Evolutionary conservation across 2,113 vertebrate genomes (phyloP).

Genomic region (Alligator sinensis): DNA sequence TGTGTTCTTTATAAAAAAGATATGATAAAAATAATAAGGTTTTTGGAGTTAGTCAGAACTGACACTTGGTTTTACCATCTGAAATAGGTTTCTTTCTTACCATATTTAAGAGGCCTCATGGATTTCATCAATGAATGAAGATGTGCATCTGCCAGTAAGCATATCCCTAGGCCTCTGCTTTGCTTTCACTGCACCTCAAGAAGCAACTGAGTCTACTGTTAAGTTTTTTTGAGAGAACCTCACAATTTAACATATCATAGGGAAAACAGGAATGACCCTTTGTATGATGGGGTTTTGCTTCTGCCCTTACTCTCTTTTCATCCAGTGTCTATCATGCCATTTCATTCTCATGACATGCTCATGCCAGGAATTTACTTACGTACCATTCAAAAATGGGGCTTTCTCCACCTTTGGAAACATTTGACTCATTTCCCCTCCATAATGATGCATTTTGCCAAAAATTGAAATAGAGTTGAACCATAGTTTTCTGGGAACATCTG

Average conservation of each 20-base stretch:
- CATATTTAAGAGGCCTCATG: neutral
- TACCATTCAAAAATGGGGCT: conserved; percentile 36
- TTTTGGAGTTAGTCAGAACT: neutral
- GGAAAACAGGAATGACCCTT: neutral
- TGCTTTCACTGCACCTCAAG: neutral
- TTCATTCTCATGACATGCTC: conserved; percentile 22
- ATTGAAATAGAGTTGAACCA: conserved; percentile 8
- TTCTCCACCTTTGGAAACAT: conserved; percentile 32
- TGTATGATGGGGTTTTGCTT: neutral
- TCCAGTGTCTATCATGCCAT: conserved; percentile 5
- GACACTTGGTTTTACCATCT: neutral
- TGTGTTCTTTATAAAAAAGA: neutral
- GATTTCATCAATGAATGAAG: neutral
- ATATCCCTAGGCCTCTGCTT: neutral
- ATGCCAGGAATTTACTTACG: conserved; percentile 32
- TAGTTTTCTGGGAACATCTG: conserved; percentile 17
- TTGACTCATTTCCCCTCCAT: conserved; percentile 44
- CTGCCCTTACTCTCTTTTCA: neutral
- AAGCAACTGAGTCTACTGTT: neutral
- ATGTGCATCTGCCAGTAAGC: neutral
- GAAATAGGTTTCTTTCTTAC: neutral
- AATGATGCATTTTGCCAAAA: neutral
- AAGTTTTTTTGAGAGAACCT: neutral
- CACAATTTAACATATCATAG: neutral
- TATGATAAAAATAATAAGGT: neutral